Percentiles rank a stretch among this genome's conserved stretches.
phyloP scores from a whole-genome alignment of 2,113 vertebrate genomes.

The Channa argus region DNA sequence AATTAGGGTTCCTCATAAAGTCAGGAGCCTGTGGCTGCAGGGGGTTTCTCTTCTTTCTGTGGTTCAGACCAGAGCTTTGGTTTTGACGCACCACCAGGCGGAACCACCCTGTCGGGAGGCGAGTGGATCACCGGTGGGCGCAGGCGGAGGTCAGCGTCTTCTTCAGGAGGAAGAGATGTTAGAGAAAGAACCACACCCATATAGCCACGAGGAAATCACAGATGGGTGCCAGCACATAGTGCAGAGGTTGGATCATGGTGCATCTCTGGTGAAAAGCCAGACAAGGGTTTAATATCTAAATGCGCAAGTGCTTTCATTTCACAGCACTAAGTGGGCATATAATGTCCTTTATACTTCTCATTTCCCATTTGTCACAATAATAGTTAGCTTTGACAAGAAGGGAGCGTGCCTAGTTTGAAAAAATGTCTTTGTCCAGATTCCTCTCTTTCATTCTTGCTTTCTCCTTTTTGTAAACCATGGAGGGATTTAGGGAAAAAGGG shows the following conservation, averaged over 20 bases:
- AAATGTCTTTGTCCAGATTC: constrained; percentile 26
- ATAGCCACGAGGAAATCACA: not conserved
- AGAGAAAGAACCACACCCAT: constrained; percentile 14
- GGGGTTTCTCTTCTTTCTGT: constrained; percentile 53
- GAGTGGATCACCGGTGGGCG: constrained; percentile 5
- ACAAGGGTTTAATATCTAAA: constrained; percentile 37
- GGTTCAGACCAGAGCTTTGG: constrained; percentile 46
- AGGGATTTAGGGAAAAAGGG: constrained; percentile 36
- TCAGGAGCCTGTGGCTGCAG: constrained; percentile 39
- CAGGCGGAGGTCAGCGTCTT: constrained; percentile 30
- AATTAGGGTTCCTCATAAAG: constrained; percentile 78
- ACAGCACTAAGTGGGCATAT: constrained; percentile 19
- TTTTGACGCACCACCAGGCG: constrained; percentile 14
- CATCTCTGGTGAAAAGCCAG: not conserved
- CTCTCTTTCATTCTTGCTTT: not conserved
- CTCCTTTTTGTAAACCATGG: constrained; percentile 41
- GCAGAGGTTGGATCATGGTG: not conserved
- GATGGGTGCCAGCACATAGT: too few species aligned
- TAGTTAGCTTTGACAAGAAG: constrained; percentile 46
- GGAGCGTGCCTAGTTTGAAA: constrained; percentile 31
- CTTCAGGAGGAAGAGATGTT: constrained; percentile 6
- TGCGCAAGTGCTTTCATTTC: constrained; percentile 1
- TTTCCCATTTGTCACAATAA: constrained; percentile 30
- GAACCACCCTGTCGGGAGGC: constrained; percentile 46
- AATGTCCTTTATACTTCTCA: not conserved